Evolutionary conservation across 2,797 vertebrate species (phyloP).

Genomic region (Rhodeus uyekii): DNA sequence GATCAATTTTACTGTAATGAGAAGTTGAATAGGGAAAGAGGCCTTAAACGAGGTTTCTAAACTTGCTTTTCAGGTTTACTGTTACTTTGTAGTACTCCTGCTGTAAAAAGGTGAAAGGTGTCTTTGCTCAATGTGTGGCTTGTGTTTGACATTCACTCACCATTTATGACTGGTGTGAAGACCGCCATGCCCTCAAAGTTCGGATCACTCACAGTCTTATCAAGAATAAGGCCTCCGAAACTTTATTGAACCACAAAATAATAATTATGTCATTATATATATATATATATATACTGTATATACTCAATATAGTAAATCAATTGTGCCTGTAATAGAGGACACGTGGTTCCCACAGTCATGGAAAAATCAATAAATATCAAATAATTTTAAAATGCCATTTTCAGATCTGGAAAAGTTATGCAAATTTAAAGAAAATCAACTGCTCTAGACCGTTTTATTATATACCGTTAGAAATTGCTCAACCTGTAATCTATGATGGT

Average conservation of each 20-base stretch:
- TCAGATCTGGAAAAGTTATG: not conserved
- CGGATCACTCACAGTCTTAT: slow-evolving; percentile 87
- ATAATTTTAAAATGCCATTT: not conserved
- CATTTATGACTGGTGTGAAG: slow-evolving; percentile 93
- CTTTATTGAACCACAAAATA: slow-evolving; percentile 65
- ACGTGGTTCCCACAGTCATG: not conserved
- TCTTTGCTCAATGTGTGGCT: not conserved
- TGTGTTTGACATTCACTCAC: slow-evolving; percentile 69
- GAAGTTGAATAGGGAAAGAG: not conserved
- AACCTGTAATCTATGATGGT: no score
- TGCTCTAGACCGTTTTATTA: not conserved
- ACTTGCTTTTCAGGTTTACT: not conserved
- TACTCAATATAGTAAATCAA: not conserved
- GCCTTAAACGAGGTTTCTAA: not conserved
- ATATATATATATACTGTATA: no score
- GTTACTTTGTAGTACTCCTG: not conserved
- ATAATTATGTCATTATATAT: not conserved
- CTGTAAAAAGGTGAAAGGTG: not conserved
- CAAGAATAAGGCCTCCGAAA: slow-evolving; percentile 92
- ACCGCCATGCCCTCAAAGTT: slow-evolving; percentile 92
- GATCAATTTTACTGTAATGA: slow-evolving; percentile 8
- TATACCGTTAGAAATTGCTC: not conserved
- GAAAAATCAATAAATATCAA: not conserved
- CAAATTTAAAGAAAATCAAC: not conserved
- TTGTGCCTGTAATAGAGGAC: not conserved